A percentile compares a stretch with the other conserved stretches of the same genome.
Conservation (phyloP, 2,888 invertebrate genomes). For the Syrphus vitripennis region DNA sequence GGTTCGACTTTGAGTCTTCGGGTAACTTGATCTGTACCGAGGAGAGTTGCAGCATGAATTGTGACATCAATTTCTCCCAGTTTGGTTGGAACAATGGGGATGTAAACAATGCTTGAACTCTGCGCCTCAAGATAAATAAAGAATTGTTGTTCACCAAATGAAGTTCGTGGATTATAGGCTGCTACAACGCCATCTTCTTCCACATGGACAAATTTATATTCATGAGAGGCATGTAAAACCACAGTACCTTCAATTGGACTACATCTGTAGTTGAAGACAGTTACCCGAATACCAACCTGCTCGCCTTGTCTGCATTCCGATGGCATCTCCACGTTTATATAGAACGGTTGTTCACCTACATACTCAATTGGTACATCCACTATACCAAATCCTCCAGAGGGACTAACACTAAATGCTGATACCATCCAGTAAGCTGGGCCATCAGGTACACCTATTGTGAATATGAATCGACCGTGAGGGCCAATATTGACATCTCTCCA, state of each 20-base stretch:
- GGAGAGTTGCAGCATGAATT: conserved; percentile 87
- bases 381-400: conserved; percentile 91
- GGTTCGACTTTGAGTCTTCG: conserved; percentile 87
- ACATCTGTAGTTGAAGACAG: conserved; percentile 94
- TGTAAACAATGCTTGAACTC: conserved; percentile 89
- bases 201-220: conserved; percentile 94
- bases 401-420: conserved; percentile 93
- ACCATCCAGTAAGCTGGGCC: conserved; percentile 93
- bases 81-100: conserved; percentile 91
- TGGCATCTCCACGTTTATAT: conserved; percentile 95
- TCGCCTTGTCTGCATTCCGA: conserved; percentile 90
- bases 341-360: conserved; percentile 93
- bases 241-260: conserved; percentile 91
- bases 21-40: conserved; percentile 86
- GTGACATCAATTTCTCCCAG: conserved; percentile 87
- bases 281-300: conserved; percentile 93
- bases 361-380: conserved; percentile 89
- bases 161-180: conserved; percentile 92
- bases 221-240: conserved; percentile 88
- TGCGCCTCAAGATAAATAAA: conserved; percentile 90
- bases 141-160: conserved; percentile 95
- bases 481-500: conserved; percentile 95
- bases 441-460: conserved; percentile 89
- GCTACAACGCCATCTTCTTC: conserved; percentile 89
- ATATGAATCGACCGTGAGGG: conserved; percentile 91